Percentiles rank a stretch among this genome's conserved stretches.
phyloP scores from a whole-genome alignment of 2,113 vertebrate species.

The Cardinalis cardinalis region DNA sequence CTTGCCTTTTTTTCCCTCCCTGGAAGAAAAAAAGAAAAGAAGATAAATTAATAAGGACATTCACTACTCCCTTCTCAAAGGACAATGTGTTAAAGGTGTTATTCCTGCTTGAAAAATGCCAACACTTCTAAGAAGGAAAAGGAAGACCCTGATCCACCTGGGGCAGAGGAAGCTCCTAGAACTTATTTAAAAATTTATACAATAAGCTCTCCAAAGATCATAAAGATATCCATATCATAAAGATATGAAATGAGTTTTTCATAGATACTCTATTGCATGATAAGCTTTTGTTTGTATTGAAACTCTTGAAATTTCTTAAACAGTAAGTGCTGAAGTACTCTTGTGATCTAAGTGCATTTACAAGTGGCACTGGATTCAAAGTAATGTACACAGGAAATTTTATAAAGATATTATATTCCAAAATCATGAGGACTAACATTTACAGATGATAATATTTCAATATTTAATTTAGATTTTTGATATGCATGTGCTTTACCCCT shows the following conservation, averaged over 20 bases:
- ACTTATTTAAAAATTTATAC: neutral
- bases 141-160: neutral
- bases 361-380: neutral
- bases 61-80: neutral
- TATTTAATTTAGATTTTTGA: neutral
- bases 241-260: neutral
- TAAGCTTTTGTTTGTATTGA: neutral
- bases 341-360: neutral
- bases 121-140: neutral
- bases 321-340: neutral
- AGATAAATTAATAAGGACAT: neutral
- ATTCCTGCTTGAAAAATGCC: neutral
- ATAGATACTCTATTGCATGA: neutral
- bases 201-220: neutral
- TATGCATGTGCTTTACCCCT: neutral
- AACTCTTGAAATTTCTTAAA: neutral
- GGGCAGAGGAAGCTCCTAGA: neutral
- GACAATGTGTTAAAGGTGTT: neutral
- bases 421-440: neutral
- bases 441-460: neutral
- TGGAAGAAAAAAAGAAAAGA: neutral
- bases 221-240: no score
- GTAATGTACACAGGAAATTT: neutral
- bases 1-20: rapidly evolving
- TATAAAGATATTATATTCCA: neutral